Evolutionary conservation across 2,113 vertebrate genomes (phyloP).

Genomic region (Chloropsis hardwickii): DNA sequence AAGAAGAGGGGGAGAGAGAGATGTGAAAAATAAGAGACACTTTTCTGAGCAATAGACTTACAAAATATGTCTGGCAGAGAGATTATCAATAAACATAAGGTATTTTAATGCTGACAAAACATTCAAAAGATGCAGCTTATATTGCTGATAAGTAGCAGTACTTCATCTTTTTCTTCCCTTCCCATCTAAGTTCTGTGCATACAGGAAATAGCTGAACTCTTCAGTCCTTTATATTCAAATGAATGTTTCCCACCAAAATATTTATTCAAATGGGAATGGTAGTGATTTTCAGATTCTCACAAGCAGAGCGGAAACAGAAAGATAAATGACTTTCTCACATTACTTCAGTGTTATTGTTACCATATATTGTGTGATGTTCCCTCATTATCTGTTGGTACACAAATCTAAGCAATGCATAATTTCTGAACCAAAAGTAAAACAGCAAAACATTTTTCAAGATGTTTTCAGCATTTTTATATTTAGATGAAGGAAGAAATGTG

Average conservation of each 20-base stretch:
- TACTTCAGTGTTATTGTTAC: constrained; percentile 67
- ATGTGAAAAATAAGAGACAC: neutral
- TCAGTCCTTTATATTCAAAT: constrained; percentile 68
- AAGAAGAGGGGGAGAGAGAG: neutral
- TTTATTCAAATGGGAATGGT: constrained; percentile 72
- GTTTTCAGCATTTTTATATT: constrained; percentile 63
- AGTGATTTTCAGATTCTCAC: constrained; percentile 73
- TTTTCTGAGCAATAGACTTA: constrained; percentile 28
- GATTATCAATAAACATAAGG: constrained; percentile 55
- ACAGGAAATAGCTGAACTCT: constrained; percentile 13
- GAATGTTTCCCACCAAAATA: constrained; percentile 71
- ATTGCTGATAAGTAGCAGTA: constrained; percentile 59
- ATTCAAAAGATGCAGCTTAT: constrained; percentile 52
- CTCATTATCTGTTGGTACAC: constrained; percentile 69
- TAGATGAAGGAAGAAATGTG: constrained; percentile 54
- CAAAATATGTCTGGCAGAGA: constrained; percentile 16
- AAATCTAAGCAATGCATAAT: constrained; percentile 67
- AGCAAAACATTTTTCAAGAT: constrained; percentile 69
- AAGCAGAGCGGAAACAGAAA: constrained; percentile 66
- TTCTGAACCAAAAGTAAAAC: constrained; percentile 70
- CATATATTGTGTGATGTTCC: constrained; percentile 64
- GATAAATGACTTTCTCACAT: constrained; percentile 72
- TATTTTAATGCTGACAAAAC: constrained; percentile 44
- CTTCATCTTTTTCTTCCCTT: constrained; percentile 50
- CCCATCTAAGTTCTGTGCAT: constrained; percentile 37